A percentile compares a stretch with the other conserved stretches of the same genome.
phyloP scores from a whole-genome alignment of 2,797 vertebrate species.

The Phrynocephalus vlangalii region DNA sequence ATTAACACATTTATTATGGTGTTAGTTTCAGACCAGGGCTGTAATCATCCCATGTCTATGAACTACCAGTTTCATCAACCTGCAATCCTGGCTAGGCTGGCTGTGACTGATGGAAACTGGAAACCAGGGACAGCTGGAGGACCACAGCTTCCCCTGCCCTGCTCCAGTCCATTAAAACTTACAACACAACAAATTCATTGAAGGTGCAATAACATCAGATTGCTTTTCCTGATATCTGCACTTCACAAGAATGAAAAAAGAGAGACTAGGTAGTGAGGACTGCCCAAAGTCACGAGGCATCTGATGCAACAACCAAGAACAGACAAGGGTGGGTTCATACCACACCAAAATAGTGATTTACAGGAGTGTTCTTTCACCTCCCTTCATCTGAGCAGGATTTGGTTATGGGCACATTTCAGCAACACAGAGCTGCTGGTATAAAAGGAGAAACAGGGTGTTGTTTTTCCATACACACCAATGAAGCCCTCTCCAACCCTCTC shows the following conservation, averaged over 20 bases:
- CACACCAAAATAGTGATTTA: too few species aligned
- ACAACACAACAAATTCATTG: background rate
- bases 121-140: background rate
- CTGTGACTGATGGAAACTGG: background rate
- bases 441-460: background rate
- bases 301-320: background rate
- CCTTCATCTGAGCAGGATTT: background rate
- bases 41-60: background rate
- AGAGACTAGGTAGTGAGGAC: background rate
- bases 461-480: background rate
- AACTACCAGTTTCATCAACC: background rate
- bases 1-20: background rate
- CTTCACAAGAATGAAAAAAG: background rate
- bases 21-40: background rate
- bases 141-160: background rate
- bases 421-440: background rate
- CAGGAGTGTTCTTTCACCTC: background rate
- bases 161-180: background rate
- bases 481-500: background rate
- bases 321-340: conserved; percentile 15
- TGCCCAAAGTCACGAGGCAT: conserved; percentile 8
- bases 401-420: background rate
- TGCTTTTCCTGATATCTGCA: background rate
- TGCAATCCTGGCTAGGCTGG: background rate
- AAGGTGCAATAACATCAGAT: background rate